A percentile compares a stretch with the other conserved stretches of the same genome.
phyloP scores from a whole-genome alignment of 2,888 invertebrate genomes.

The Hipparchia sbordonii region DNA sequence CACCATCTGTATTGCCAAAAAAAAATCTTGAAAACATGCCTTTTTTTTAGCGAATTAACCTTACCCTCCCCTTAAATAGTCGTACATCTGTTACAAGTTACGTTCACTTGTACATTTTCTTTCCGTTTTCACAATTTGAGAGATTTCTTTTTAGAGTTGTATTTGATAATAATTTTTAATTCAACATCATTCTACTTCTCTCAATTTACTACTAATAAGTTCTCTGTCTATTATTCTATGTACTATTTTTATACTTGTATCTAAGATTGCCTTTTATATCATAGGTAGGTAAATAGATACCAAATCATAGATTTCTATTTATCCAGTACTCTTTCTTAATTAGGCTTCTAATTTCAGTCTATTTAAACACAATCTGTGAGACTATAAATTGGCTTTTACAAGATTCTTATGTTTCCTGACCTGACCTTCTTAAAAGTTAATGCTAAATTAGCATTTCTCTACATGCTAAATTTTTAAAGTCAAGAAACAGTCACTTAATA shows the following conservation, averaged over 20 bases:
- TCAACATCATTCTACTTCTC: background rate
- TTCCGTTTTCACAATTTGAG: constrained; percentile 56
- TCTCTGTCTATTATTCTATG: background rate
- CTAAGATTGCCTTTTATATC: no score
- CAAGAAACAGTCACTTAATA: no score
- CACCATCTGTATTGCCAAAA: no score
- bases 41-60: no score
- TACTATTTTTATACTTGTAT: background rate
- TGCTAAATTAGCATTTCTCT: no score
- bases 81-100: constrained; percentile 65
- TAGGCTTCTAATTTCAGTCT: background rate
- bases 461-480: no score
- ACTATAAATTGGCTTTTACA: no score
- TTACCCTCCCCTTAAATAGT: no score
- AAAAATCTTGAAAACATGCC: no score
- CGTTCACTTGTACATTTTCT: constrained; percentile 45
- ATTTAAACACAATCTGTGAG: background rate
- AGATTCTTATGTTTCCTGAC: no score
- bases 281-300: no score
- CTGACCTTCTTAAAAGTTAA: no score
- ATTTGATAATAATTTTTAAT: background rate
- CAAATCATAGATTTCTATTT: background rate
- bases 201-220: background rate
- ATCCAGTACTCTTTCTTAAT: background rate
- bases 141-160: constrained; percentile 22